Evolutionary conservation across 2,113 vertebrate species (phyloP).

Genomic region (Ochotona curzoniae): DNA sequence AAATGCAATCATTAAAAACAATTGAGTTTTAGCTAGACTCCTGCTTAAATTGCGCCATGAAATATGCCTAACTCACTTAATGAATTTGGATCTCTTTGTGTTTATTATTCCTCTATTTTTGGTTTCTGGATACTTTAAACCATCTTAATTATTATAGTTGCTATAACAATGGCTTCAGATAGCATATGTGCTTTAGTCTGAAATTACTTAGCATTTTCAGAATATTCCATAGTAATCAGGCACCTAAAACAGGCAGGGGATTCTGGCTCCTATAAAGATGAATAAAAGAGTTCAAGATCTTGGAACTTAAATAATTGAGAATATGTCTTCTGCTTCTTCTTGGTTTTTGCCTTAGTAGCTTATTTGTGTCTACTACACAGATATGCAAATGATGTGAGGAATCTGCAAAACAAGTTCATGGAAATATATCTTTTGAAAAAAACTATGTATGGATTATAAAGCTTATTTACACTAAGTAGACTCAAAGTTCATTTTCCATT

Average conservation of each 20-base stretch:
- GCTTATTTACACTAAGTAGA: too few relatives aligned
- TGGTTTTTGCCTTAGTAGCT: neutral
- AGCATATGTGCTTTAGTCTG: neutral
- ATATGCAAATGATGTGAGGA: neutral
- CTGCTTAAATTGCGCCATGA: neutral
- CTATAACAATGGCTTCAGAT: neutral
- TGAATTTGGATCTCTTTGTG: neutral
- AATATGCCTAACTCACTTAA: neutral
- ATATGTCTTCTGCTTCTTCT: neutral
- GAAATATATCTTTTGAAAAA: too few relatives aligned
- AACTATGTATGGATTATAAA: too few relatives aligned
- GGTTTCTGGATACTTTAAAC: neutral
- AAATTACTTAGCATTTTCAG: slow-evolving; percentile 18
- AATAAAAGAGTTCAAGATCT: neutral
- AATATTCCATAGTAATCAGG: neutral
- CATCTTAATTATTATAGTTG: slow-evolving; percentile 10
- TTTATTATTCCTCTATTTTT: slow-evolving; percentile 17
- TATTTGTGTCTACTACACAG: neutral
- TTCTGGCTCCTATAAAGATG: neutral
- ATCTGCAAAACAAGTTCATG: too few relatives aligned
- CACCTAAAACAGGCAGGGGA: neutral
- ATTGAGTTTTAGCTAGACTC: neutral
- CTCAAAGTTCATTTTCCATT: too few relatives aligned
- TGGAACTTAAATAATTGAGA: neutral
- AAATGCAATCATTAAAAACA: neutral